These are phyloP conservation scores for Rhagoletis pomonella DNA, from an alignment of 1,140 invertebrate genomes.

Conservation along the genomic window DNA sequence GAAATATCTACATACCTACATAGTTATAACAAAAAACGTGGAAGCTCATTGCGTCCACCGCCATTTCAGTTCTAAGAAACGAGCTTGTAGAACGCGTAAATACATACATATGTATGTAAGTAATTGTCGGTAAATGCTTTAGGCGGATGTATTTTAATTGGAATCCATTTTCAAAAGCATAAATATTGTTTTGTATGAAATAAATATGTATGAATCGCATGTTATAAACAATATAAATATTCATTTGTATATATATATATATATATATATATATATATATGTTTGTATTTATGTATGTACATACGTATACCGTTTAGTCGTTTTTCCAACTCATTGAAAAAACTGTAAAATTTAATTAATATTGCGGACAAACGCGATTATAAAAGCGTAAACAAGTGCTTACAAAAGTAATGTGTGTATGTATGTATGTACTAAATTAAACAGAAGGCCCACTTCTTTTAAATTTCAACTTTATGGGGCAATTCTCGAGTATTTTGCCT, in stretches of 20 bases:
- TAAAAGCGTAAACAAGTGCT: not conserved
- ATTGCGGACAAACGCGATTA: conserved; percentile 18
- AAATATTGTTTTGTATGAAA: not conserved
- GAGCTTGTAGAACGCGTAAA: too few relatives aligned
- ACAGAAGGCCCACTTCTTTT: too few relatives aligned
- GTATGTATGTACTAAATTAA: too few relatives aligned
- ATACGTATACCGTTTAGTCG: not conserved
- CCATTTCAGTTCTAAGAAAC: too few relatives aligned
- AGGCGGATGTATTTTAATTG: not conserved
- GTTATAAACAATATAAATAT: not conserved
- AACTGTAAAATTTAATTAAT: conserved; percentile 13
- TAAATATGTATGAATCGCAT: not conserved
- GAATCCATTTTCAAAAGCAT: not conserved
- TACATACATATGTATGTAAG: not conserved
- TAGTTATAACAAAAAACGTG: too few relatives aligned
- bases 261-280: too few relatives aligned
- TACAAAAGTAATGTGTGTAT: too few relatives aligned
- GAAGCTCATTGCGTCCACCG: too few relatives aligned
- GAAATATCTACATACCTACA: too few relatives aligned
- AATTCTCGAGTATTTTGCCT: too few relatives aligned
- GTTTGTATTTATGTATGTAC: not conserved
- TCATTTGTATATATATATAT: too few relatives aligned
- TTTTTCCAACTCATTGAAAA: not conserved
- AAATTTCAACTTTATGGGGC: too few relatives aligned
- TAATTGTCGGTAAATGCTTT: not conserved